Conservation (phyloP, 2,888 invertebrate species). For the Acrobasis suavella region DNA sequence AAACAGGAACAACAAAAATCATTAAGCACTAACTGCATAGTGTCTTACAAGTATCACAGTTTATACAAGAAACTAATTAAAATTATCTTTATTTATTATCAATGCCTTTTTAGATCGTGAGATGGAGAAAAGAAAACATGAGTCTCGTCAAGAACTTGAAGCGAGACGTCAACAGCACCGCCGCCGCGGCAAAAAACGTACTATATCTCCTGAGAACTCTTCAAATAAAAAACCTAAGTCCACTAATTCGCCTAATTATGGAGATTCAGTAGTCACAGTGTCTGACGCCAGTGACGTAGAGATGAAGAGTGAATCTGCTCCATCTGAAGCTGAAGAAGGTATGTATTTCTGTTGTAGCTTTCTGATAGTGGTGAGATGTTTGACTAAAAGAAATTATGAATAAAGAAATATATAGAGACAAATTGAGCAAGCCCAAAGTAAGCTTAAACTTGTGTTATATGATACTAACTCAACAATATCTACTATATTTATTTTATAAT, state of each 20-base stretch:
- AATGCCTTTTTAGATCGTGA: conserved; percentile 82
- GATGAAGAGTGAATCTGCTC: conserved; percentile 67
- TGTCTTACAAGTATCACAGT: too few relatives aligned
- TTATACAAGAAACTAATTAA: too few relatives aligned
- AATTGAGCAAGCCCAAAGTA: too few relatives aligned
- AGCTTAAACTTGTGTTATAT: too few relatives aligned
- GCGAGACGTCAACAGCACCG: conserved; percentile 85
- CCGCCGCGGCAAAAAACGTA: conserved; percentile 74
- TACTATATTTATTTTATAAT: too few relatives aligned
- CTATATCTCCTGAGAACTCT: conserved; percentile 59
- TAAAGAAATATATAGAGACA: too few relatives aligned
- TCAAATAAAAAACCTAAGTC: conserved; percentile 65
- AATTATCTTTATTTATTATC: too few relatives aligned
- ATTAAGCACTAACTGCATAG: too few relatives aligned
- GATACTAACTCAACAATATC: too few relatives aligned
- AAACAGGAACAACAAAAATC: too few relatives aligned
- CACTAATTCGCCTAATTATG: conserved; percentile 62
- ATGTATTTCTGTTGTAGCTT: conserved; percentile 27
- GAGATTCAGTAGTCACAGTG: conserved; percentile 72
- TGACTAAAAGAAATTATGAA: too few relatives aligned
- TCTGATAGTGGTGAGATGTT: too few relatives aligned
- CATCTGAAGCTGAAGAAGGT: conserved; percentile 75
- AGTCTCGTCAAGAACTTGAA: conserved; percentile 87
- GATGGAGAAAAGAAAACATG: conserved; percentile 90
- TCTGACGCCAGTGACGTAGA: conserved; percentile 78